Evolutionary conservation across 2,797 vertebrate genomes (phyloP).

Genomic region (Urophycis tenuis): DNA sequence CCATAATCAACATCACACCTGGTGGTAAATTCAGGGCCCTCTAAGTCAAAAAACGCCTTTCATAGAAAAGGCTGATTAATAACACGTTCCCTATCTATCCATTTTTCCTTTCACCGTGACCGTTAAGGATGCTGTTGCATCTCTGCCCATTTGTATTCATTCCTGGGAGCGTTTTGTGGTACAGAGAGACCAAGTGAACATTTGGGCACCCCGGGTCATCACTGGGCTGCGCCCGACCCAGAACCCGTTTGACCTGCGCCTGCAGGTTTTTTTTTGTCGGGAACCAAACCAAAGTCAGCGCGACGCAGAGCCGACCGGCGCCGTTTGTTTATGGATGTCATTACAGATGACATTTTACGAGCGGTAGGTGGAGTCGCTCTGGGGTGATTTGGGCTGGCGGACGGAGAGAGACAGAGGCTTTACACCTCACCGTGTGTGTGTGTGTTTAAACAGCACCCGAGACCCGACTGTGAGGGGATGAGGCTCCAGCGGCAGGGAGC

Average conservation of each 20-base stretch:
- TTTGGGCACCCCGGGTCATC: no score
- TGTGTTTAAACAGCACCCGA: background rate
- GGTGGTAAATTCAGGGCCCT: background rate
- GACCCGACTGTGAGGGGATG: background rate
- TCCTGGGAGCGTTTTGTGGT: background rate
- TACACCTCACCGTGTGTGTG: conserved; percentile 43
- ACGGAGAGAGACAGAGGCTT: conserved; percentile 60
- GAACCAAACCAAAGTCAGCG: background rate
- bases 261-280: background rate
- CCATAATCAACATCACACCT: background rate
- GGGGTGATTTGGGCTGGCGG: conserved; percentile 58
- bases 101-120: background rate
- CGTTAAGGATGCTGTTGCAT: background rate
- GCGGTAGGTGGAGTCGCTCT: background rate
- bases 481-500: background rate
- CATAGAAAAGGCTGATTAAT: background rate
- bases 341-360: background rate
- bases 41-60: background rate
- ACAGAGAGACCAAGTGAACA: background rate
- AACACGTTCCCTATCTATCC: background rate
- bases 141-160: background rate
- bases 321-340: background rate
- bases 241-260: background rate
- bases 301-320: background rate
- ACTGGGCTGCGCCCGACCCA: no score